Conservation (phyloP, 2,113 vertebrate genomes). For the Trichechus manatus region DNA sequence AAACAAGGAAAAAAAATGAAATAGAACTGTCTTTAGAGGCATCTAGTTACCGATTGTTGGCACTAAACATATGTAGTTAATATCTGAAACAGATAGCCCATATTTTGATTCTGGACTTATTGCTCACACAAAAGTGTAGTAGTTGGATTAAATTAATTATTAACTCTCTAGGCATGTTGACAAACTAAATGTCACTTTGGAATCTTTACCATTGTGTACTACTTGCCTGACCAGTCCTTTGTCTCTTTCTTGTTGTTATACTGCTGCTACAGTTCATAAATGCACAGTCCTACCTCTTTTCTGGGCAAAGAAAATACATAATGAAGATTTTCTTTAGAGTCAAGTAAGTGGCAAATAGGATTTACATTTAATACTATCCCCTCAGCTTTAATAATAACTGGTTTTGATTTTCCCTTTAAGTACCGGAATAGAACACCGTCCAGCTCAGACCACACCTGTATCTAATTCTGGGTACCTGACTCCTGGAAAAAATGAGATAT, state of each 20-base stretch:
- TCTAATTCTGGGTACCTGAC: constrained; percentile 50
- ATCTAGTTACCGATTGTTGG: not conserved
- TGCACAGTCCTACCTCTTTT: not conserved
- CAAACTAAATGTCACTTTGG: not conserved
- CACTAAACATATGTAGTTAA: not conserved
- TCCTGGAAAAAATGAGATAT: constrained; percentile 19
- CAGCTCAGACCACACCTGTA: not conserved
- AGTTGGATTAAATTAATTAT: constrained; percentile 22
- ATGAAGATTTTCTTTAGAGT: constrained; percentile 55
- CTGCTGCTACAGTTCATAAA: not conserved
- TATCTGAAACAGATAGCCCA: not conserved
- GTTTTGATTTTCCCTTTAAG: constrained; percentile 59
- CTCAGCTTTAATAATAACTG: constrained; percentile 39
- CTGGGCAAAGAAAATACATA: not conserved
- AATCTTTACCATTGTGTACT: not conserved
- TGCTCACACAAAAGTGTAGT: not conserved
- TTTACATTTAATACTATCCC: constrained; percentile 41
- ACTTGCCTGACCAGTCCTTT: not conserved
- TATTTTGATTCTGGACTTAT: not conserved
- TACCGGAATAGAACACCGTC: constrained; percentile 54
- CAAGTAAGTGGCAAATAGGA: constrained; percentile 60
- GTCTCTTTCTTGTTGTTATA: not conserved
- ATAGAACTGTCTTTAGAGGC: not conserved
- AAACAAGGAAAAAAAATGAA: not conserved
- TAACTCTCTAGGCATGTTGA: not conserved